Base-by-base conservation (phyloP, 2,113 vertebrate species). In the Poeciliopsis retropinna region DNA sequence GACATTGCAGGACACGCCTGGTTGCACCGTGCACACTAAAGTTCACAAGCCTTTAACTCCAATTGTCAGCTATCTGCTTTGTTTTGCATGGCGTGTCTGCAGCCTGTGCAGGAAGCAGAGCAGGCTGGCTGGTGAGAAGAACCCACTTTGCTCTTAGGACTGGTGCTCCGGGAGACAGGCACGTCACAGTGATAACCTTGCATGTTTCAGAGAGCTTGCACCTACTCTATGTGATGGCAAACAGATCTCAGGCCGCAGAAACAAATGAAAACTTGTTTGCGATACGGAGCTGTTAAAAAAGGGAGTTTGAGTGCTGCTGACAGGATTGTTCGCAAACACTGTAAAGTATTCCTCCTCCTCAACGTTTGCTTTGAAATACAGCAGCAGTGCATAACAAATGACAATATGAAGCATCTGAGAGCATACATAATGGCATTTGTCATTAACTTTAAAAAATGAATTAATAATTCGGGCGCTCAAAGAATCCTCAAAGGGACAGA, bases 51-150 rank as follows among this genome's bases (percentile, higher is more conserved):
- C 86, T 89, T 86, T 93, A 94, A 93, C 88, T 85, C 83, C 84
- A 84, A 80, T 87, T 92, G 91, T 92, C 92, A 93, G 90, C 90
- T 91, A 87, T 93, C 89, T 88, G 82, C 88, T 87, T 88, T 73
- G 84, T 91, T 93, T 88, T 90, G 81, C 84, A 82, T 73, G 81
- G 80, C 25, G 80, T 70, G 84, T 89, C 72, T 84, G 80, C 87
- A 78, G 83, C 76, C 67, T 64, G 82, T 75, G 29, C 44, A 78
- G 75, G 72, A 73, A 67, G 70, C 76, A 47, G 64, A 83, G 83
- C 67, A 44, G 14, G 81, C 76, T 71, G 85, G 87, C 92, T 87
- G 84, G 80, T 91, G 86, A 47, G 82, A 85, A 80, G 81, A 82
- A 57, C 71, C 79, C 88, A 78, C 71, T 82, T 6, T 61, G 65